Evolutionary conservation across 2,888 invertebrate species (phyloP).

Genomic region (Euzophera pinguis): DNA sequence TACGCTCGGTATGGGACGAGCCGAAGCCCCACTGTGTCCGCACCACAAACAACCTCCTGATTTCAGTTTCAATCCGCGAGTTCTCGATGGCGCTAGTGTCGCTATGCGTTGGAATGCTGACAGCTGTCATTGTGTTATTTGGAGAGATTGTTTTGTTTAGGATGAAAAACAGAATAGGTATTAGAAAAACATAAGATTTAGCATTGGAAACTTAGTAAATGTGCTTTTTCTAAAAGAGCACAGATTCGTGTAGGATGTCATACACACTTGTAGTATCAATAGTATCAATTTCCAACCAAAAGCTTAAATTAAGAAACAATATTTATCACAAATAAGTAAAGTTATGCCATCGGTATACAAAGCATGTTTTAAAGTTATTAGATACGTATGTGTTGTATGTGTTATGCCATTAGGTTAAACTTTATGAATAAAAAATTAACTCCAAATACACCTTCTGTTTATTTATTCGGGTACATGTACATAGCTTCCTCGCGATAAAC

Average conservation of each 20-base stretch:
- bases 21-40: slow-evolving; percentile 79
- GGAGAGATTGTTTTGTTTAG: slow-evolving; percentile 43
- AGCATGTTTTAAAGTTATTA: too few relatives aligned
- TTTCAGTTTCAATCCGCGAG: slow-evolving; percentile 79
- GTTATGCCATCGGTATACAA: too few relatives aligned
- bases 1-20: slow-evolving; percentile 80
- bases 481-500: slow-evolving; percentile 46
- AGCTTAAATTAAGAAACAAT: too few relatives aligned
- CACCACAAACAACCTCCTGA: slow-evolving; percentile 59
- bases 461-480: slow-evolving; percentile 54
- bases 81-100: slow-evolving; percentile 79
- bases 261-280: too few relatives aligned
- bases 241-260: too few relatives aligned
- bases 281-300: too few relatives aligned
- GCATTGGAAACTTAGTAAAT: too few relatives aligned
- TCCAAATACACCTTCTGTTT: slow-evolving; percentile 41
- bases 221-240: too few relatives aligned
- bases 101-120: slow-evolving; percentile 66
- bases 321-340: too few relatives aligned
- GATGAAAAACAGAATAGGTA: slow-evolving; percentile 3
- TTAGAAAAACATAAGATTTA: background rate
- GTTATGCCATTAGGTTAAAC: too few relatives aligned
- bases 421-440: slow-evolving; percentile 17
- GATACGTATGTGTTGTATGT: too few relatives aligned
- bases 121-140: slow-evolving; percentile 50